Conservation (phyloP, 1,140 invertebrate species). For the Euwallacea fornicatus region DNA sequence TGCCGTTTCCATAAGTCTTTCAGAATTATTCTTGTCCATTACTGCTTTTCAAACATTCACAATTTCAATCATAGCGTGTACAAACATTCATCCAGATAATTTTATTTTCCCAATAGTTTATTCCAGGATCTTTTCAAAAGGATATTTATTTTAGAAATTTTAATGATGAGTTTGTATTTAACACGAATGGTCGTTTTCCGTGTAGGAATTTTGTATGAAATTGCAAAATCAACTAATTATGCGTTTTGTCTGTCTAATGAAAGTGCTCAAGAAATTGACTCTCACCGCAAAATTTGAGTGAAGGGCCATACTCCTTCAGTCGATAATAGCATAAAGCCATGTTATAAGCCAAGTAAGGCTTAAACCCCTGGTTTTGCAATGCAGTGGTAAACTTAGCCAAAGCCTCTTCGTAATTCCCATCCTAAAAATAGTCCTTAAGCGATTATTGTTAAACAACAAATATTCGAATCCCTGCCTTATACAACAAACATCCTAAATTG, state of each 20-base stretch:
- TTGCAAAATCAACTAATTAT: too few species aligned
- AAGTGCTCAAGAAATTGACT: background rate
- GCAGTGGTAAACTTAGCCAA: constrained; percentile 90
- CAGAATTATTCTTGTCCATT: too few species aligned
- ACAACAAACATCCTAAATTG: constrained; percentile 94
- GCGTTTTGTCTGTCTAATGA: background rate
- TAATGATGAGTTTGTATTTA: too few species aligned
- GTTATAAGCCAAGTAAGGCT: constrained; percentile 93
- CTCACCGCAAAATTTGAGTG: constrained; percentile 81
- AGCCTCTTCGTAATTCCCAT: constrained; percentile 87
- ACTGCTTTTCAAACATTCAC: too few species aligned
- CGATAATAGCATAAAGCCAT: constrained; percentile 95
- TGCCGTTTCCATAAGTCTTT: too few species aligned
- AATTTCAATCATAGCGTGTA: too few species aligned
- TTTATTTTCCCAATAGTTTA: too few species aligned
- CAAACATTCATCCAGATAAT: too few species aligned
- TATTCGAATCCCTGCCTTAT: constrained; percentile 67
- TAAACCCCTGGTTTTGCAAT: constrained; percentile 84
- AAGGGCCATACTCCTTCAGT: constrained; percentile 89
- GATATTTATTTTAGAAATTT: too few species aligned
- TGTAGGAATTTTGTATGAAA: too few species aligned
- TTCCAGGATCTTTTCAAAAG: too few species aligned
- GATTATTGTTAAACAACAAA: background rate
- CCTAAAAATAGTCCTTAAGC: constrained; percentile 55
- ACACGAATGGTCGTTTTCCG: too few species aligned